Conservation (phyloP, 2,888 invertebrate species). For the Drosophila kanekoi region DNA sequence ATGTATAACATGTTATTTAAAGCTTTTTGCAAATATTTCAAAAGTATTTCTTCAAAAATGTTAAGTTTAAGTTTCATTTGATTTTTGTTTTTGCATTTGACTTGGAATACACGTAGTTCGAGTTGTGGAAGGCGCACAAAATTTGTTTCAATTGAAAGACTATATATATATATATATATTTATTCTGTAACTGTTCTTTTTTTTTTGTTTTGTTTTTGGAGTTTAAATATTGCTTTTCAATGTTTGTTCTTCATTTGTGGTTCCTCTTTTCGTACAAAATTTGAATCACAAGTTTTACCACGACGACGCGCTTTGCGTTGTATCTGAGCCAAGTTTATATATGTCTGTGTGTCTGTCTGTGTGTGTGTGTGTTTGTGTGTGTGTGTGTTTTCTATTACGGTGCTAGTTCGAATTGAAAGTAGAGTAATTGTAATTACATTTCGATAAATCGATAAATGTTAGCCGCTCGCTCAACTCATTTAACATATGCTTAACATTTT, state of each 20-base stretch:
- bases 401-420: slow-evolving; percentile 16
- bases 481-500: slow-evolving; percentile 32
- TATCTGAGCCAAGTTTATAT: slow-evolving; percentile 39
- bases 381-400: slow-evolving; percentile 5
- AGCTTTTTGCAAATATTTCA: slow-evolving; percentile 40
- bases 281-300: slow-evolving; percentile 52
- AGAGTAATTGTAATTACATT: slow-evolving; percentile 22
- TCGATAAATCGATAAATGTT: slow-evolving; percentile 25
- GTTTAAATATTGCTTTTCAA: slow-evolving; percentile 60
- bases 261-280: slow-evolving; percentile 14
- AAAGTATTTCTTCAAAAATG: slow-evolving; percentile 39
- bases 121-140: slow-evolving; percentile 59
- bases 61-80: slow-evolving; percentile 4
- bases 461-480: slow-evolving; percentile 6
- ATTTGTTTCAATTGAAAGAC: slow-evolving; percentile 45
- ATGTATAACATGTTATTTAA: slow-evolving; percentile 35
- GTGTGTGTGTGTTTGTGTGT: slow-evolving; percentile 10
- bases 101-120: slow-evolving; percentile 66
- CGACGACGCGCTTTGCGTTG: slow-evolving; percentile 50
- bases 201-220: too few species aligned
- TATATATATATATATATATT: slow-evolving; percentile 17
- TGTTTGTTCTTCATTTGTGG: slow-evolving; percentile 1
- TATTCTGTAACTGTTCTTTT: slow-evolving; percentile 26
- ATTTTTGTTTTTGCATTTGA: slow-evolving; percentile 54
- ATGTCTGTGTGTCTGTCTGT: too few species aligned